Percentiles rank a stretch among this genome's conserved stretches.
phyloP scores from a whole-genome alignment of 2,113 vertebrate genomes.

The Xenopus laevis region DNA sequence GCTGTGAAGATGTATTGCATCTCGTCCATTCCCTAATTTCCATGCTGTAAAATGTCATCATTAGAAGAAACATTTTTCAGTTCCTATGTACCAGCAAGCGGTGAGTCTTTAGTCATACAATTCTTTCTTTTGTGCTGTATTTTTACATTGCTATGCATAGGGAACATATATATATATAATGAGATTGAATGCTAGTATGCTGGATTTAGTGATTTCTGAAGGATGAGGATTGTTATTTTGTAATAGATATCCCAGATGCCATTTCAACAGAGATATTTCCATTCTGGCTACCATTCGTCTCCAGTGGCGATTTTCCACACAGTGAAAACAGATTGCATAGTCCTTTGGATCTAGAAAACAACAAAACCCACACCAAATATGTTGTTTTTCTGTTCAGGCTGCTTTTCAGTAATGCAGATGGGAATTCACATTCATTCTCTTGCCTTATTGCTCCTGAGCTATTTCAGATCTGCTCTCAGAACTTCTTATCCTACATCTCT shows the following conservation, averaged over 20 bases:
- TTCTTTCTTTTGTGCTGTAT: too few relatives aligned
- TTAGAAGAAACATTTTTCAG: too few relatives aligned
- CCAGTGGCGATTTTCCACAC: constrained; percentile 32
- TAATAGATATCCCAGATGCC: too few relatives aligned
- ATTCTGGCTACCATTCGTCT: constrained; percentile 31
- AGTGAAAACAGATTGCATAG: constrained; percentile 45
- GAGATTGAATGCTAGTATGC: background rate
- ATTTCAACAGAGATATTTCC: constrained; percentile 16
- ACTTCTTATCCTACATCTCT: constrained; percentile 20
- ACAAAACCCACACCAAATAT: constrained; percentile 46
- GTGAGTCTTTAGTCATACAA: too few relatives aligned
- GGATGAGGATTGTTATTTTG: too few relatives aligned
- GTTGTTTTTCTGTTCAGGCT: constrained; percentile 43
- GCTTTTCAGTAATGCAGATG: constrained; percentile 38
- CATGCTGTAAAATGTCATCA: too few relatives aligned
- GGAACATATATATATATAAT: too few relatives aligned
- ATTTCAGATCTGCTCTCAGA: constrained; percentile 15
- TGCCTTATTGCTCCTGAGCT: constrained; percentile 34
- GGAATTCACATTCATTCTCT: constrained; percentile 41
- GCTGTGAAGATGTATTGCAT: too few relatives aligned
- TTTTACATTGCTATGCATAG: too few relatives aligned
- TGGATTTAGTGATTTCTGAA: background rate
- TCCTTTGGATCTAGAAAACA: constrained; percentile 40
- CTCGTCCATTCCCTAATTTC: too few relatives aligned
- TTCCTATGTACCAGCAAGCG: too few relatives aligned